These are phyloP conservation scores for Actinia tenebrosa DNA, from an alignment of 64 coral and sea anemone genomes.

Conservation along the genomic window DNA sequence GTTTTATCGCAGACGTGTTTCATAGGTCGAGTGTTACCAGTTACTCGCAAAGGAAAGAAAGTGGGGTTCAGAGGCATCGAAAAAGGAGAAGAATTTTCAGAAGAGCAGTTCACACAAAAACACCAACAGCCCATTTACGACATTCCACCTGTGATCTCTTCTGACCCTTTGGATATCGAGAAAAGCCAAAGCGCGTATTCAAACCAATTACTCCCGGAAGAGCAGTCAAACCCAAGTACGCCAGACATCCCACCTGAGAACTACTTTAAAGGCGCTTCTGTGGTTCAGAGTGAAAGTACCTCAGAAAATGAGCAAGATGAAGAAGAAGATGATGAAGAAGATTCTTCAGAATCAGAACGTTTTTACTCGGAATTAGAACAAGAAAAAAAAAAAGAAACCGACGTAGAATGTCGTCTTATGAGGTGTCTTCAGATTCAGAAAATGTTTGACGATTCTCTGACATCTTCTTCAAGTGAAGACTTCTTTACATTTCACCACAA, in stretches of 20 bases:
- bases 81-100: background rate
- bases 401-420: background rate
- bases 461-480: background rate
- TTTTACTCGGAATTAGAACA: background rate
- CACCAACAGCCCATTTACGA: too few species aligned
- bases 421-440: background rate
- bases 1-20: background rate
- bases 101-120: too few species aligned
- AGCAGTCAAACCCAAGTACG: background rate
- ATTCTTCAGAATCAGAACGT: background rate
- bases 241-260: background rate
- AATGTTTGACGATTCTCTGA: too few species aligned
- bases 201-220: background rate
- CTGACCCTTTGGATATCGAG: background rate
- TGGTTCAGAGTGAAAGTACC: background rate
- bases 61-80: background rate
- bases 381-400: background rate
- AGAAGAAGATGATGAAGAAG: background rate
- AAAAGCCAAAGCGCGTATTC: background rate
- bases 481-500: slow-evolving; percentile 4
- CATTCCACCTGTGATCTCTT: too few species aligned
- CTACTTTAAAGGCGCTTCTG: background rate
- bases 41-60: background rate
- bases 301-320: background rate
- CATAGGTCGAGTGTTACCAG: background rate